Evolutionary conservation across 2,888 invertebrate genomes (phyloP).

Genomic region (Carpatolechia fugitivella): DNA sequence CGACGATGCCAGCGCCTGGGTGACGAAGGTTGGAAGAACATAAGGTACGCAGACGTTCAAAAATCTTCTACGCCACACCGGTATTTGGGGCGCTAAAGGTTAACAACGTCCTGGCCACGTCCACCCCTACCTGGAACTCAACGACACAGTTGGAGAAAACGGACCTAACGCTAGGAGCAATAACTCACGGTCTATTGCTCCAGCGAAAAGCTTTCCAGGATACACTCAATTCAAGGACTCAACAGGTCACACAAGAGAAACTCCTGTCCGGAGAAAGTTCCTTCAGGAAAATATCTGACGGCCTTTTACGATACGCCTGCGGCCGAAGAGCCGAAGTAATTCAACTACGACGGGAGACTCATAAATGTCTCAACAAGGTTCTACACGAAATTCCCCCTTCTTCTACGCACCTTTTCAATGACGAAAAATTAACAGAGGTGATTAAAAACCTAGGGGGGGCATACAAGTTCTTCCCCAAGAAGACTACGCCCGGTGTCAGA

Average conservation of each 20-base stretch:
- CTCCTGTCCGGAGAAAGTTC: background rate
- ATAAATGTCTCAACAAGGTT: background rate
- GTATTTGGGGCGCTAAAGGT: constrained; percentile 1
- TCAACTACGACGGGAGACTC: background rate
- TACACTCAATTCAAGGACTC: too few relatives aligned
- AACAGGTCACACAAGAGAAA: background rate
- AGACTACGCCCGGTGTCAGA: background rate
- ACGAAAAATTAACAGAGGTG: background rate
- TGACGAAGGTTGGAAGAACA: background rate
- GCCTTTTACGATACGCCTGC: constrained; percentile 20
- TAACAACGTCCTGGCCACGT: background rate
- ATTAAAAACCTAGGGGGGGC: background rate
- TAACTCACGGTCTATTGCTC: background rate
- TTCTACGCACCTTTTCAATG: background rate
- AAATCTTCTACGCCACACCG: constrained; percentile 7
- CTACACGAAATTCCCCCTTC: constrained; percentile 3
- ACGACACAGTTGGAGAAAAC: background rate
- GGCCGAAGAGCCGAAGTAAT: constrained; percentile 12
- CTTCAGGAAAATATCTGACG: constrained; percentile 17
- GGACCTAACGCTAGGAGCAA: background rate
- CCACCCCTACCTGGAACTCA: background rate
- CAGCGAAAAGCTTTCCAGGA: constrained; percentile 1
- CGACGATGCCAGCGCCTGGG: background rate
- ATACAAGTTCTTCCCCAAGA: constrained; percentile 2
- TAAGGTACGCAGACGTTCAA: background rate